A percentile compares a stretch with the other conserved stretches of the same genome.
phyloP scores from a whole-genome alignment of 2,797 vertebrate genomes.

The Discoglossus pictus region DNA sequence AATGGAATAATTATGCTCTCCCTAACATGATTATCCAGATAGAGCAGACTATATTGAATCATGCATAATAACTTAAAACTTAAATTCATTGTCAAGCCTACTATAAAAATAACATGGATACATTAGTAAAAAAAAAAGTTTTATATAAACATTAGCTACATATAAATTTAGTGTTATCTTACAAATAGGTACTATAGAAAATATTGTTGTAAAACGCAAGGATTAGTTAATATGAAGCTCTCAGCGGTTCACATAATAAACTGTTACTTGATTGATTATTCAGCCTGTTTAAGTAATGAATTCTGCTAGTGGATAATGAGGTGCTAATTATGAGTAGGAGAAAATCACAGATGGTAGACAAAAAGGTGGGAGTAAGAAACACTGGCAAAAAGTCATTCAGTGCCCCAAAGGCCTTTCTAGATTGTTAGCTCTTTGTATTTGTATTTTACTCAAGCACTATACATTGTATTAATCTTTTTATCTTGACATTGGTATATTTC shows the following conservation, averaged over 20 bases:
- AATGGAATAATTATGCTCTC: conserved; percentile 8
- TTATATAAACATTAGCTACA: no score
- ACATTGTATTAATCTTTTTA: no score
- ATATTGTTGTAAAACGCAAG: conserved; percentile 33
- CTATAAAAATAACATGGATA: neutral
- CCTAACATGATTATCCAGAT: conserved; percentile 21
- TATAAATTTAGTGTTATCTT: neutral
- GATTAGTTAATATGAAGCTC: conserved; percentile 3
- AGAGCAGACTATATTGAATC: neutral
- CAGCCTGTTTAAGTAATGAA: conserved; percentile 35
- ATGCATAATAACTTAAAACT: neutral
- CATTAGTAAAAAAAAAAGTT: no score
- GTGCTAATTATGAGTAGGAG: conserved; percentile 38
- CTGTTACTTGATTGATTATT: conserved; percentile 38
- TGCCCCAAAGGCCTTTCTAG: no score
- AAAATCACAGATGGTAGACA: conserved; percentile 17
- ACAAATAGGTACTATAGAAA: conserved; percentile 14
- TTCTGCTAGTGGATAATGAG: conserved; percentile 36
- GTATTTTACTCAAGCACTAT: no score
- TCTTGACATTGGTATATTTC: no score
- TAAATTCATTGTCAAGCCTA: neutral
- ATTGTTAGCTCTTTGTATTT: no score
- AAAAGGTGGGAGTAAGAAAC: no score
- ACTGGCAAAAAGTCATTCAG: no score
- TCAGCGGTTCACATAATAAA: conserved; percentile 27